phyloP scores from a whole-genome alignment of 2,888 invertebrate genomes.

The Caenorhabditis panamensis region DNA sequence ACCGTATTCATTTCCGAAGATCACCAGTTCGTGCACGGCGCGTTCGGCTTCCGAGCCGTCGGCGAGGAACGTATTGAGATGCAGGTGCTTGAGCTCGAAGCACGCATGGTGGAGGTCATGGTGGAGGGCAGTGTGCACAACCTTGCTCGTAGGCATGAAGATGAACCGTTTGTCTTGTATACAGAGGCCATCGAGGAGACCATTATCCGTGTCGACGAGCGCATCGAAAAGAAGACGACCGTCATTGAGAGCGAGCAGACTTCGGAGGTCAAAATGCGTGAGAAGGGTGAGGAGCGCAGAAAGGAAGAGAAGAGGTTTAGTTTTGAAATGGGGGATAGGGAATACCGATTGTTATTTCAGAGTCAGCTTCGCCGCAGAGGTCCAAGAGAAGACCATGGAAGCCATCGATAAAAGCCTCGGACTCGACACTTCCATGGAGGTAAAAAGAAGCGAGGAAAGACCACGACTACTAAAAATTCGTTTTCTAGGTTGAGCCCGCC shows the following conservation, averaged over 20 bases:
- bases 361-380: slow-evolving; percentile 80
- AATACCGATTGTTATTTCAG: slow-evolving; percentile 63
- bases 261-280: slow-evolving; percentile 62
- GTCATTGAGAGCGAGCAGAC: slow-evolving; percentile 45
- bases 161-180: slow-evolving; percentile 72
- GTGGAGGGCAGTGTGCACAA: slow-evolving; percentile 73
- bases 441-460: slow-evolving; percentile 4
- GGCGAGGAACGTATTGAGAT: slow-evolving; percentile 63
- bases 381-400: slow-evolving; percentile 78
- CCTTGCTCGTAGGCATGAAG: slow-evolving; percentile 71
- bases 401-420: slow-evolving; percentile 68
- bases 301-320: slow-evolving; percentile 68
- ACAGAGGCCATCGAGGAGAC: slow-evolving; percentile 71
- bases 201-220: slow-evolving; percentile 66
- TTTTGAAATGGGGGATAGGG: background rate
- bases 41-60: slow-evolving; percentile 60
- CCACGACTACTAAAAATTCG: no score
- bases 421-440: slow-evolving; percentile 68
- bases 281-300: slow-evolving; percentile 60
- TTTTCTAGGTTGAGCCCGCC: slow-evolving; percentile 71
- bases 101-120: slow-evolving; percentile 70
- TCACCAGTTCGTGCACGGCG: slow-evolving; percentile 51
- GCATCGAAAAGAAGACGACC: slow-evolving; percentile 62
- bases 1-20: slow-evolving; percentile 63
- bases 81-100: slow-evolving; percentile 57